Evolutionary conservation across 1,140 invertebrate genomes (phyloP).

Genomic region (Drosophila teissieri): DNA sequence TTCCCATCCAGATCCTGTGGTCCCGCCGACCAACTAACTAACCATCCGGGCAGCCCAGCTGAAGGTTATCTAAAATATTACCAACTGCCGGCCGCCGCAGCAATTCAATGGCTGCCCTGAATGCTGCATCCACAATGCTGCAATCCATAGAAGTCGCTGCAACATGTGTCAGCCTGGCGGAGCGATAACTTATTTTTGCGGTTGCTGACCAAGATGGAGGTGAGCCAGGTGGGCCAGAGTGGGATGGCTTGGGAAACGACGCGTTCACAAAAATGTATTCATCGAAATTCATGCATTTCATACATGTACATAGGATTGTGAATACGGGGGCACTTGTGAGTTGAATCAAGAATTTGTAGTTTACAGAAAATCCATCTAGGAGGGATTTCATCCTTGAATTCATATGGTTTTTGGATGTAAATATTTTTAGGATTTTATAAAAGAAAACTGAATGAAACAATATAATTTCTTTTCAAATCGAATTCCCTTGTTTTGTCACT

Average conservation of each 20-base stretch:
- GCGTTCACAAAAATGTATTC: constrained; percentile 59
- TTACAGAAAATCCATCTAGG: not conserved
- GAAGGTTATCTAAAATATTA: constrained; percentile 32
- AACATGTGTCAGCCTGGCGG: constrained; percentile 59
- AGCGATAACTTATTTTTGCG: constrained; percentile 63
- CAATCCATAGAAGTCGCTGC: constrained; percentile 53
- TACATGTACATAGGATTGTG: constrained; percentile 7
- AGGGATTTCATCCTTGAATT: not conserved
- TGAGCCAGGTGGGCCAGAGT: not conserved
- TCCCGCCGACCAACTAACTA: constrained; percentile 11
- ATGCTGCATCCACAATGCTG: not conserved
- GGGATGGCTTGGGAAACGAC: constrained; percentile 19
- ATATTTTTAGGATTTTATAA: too few species aligned
- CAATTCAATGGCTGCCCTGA: constrained; percentile 7
- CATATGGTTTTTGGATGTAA: not conserved
- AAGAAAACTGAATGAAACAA: too few species aligned
- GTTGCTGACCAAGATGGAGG: constrained; percentile 25
- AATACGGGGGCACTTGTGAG: not conserved
- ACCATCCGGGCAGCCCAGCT: not conserved
- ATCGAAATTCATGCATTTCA: constrained; percentile 9
- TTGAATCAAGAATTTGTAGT: not conserved
- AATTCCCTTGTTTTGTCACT: too few species aligned
- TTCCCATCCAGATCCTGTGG: not conserved
- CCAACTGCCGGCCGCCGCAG: not conserved
- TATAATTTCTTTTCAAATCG: too few species aligned